phyloP scores from a whole-genome alignment of 2,113 vertebrate species.

The Atherinomorus stipes region DNA sequence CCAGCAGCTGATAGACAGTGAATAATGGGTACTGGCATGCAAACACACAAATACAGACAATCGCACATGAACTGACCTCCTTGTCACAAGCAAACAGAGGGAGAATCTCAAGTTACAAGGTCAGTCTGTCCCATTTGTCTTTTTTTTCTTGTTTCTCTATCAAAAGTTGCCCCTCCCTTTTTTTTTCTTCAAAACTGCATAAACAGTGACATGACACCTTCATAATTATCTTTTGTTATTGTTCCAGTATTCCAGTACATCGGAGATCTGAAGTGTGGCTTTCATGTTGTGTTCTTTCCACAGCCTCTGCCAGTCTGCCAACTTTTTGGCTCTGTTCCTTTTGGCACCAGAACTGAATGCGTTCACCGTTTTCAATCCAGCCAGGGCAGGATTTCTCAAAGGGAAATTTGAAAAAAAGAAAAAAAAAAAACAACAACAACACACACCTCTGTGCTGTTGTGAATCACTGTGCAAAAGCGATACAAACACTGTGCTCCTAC shows the following conservation, averaged over 20 bases:
- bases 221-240: constrained; percentile 52
- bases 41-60: constrained; percentile 10
- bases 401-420: constrained; percentile 14
- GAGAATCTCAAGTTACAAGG: constrained; percentile 44
- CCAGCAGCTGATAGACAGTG: constrained; percentile 56
- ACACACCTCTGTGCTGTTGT: constrained; percentile 25
- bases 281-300: constrained; percentile 63
- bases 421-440: constrained; percentile 5
- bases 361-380: constrained; percentile 50
- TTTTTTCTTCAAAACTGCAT: constrained; percentile 16
- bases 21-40: constrained; percentile 48
- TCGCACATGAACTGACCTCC: constrained; percentile 15
- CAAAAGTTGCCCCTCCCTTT: background rate
- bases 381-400: constrained; percentile 49
- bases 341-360: constrained; percentile 47
- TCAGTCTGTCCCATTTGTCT: constrained; percentile 39
- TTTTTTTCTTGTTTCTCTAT: constrained; percentile 9
- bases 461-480: constrained; percentile 31
- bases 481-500: constrained; percentile 12
- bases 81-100: constrained; percentile 51
- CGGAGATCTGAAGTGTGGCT: constrained; percentile 45
- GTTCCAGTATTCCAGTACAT: constrained; percentile 43
- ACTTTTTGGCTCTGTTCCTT: constrained; percentile 56
- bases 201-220: constrained; percentile 41
- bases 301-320: constrained; percentile 55